Percentiles rank a stretch among this genome's conserved stretches.
Conservation (phyloP, 2,797 vertebrate species). For the Myotis myotis region DNA sequence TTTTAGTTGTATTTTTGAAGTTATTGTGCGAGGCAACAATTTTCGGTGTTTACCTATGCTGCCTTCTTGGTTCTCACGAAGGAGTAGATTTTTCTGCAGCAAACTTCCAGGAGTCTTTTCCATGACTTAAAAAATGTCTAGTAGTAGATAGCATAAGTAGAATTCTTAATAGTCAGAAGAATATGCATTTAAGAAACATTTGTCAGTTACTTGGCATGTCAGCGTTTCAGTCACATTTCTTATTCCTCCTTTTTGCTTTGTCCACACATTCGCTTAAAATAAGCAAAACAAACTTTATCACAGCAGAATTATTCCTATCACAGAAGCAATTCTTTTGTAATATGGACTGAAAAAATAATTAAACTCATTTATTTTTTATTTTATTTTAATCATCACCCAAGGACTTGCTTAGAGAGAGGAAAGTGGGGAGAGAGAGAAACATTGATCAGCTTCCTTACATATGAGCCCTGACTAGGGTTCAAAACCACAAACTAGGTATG, state of each 20-base stretch:
- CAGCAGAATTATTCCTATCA: neutral
- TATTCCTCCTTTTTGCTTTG: neutral
- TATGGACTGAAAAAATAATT: neutral
- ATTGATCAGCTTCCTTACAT: too few relatives aligned
- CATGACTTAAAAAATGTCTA: neutral
- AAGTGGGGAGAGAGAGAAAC: too few relatives aligned
- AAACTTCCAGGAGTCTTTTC: neutral
- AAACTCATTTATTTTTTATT: neutral
- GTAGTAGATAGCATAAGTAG: neutral
- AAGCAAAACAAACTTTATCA: neutral
- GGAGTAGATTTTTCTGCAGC: neutral
- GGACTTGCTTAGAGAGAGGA: too few relatives aligned
- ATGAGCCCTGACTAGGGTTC: too few relatives aligned
- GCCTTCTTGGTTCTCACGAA: neutral
- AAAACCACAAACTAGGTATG: too few relatives aligned
- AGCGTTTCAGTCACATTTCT: neutral
- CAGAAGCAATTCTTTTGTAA: neutral
- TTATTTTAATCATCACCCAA: too few relatives aligned
- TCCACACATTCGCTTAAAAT: neutral
- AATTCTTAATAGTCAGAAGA: neutral
- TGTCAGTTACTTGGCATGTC: neutral
- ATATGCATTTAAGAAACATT: neutral
- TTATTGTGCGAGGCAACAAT: too few relatives aligned
- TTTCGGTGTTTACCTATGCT: too few relatives aligned
- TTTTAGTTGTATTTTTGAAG: too few relatives aligned